Base-by-base conservation (phyloP, 2,888 invertebrate species). In the Mystacides longicornis region DNA sequence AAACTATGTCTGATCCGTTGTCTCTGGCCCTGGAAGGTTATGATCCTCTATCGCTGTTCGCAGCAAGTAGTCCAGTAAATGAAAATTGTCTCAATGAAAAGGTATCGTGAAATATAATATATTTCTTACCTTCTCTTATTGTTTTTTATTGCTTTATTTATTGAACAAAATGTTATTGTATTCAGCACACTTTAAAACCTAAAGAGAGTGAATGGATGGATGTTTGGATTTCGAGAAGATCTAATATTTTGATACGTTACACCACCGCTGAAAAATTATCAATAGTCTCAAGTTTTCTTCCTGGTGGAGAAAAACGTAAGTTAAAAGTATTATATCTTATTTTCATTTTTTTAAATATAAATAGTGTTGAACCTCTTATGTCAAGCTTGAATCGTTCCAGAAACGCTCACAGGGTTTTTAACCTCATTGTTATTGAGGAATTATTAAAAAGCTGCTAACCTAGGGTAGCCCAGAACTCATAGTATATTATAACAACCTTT, bases 191-290 rank as follows among this genome's bases (percentile, higher is more conserved):
- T 22, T 27, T 33, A 23, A 56, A 49, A 37, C 66, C 62, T 37
- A 66, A 67, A 52, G 64, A 65, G 45, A 56, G 63, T 19, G 77
- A 81, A 56, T 77, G 78, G 58, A 73, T 85, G 60, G 86, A 88
- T 67, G 84, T 87, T 14, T 98, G 97, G 97, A 79, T 78, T 61
- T 71, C 79, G 1, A 85, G 86, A 65, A 84, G 89, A 62, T 69
- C 81, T 47, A 77, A 78, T n/a, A 94, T 98, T 67, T 78, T 97
- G 11, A 86, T 83, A 63, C 90, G 89, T 70, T 97, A 89, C 66
- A 96, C 93, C 27, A 97, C 97, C 52, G 91, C 89, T 11, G 95
- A 96, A 71, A 94, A 93, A 68, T 73, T 98, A 23, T 89, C 92
- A 1, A 91, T 96, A 62, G 83, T 91, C 1, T 93, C 93, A 43